These are phyloP conservation scores for Pogonomyrmex californicus DNA, from an alignment of 1,140 invertebrate species.

Conservation along the genomic window DNA sequence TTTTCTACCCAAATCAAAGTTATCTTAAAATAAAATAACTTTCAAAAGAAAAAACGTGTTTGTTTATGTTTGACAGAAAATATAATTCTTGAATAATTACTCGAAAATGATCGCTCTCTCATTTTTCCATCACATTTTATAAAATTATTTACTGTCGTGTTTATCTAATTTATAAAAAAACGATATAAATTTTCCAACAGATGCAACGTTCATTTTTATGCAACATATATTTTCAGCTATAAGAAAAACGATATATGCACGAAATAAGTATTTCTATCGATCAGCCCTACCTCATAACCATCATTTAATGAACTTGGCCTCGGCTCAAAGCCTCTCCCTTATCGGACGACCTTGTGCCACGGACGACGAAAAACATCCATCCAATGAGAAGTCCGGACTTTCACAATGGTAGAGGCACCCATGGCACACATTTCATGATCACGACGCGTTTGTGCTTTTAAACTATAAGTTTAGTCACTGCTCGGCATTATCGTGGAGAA, in stretches of 20 bases:
- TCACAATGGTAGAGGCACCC: slow-evolving; percentile 46
- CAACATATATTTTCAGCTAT: not conserved
- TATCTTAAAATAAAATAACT: not conserved
- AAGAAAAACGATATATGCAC: not conserved
- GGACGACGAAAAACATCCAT: slow-evolving; percentile 47
- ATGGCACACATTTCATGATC: slow-evolving; percentile 18
- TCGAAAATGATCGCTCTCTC: not conserved
- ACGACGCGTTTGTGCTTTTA: slow-evolving; percentile 5
- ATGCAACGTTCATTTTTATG: not conserved
- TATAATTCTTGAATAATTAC: not conserved
- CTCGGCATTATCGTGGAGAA: slow-evolving; percentile 13
- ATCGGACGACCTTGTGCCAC: slow-evolving; percentile 66
- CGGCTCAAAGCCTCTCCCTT: not conserved
- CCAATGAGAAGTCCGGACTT: slow-evolving; percentile 66
- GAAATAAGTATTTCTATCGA: slow-evolving; percentile 8
- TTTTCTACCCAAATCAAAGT: not conserved
- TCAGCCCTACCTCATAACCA: slow-evolving; percentile 10
- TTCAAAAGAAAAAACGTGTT: not conserved
- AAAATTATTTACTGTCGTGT: not conserved
- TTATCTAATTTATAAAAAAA: not conserved
- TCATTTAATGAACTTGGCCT: slow-evolving; percentile 26
- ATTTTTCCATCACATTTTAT: not conserved
- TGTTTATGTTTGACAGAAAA: not conserved
- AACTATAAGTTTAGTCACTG: slow-evolving; percentile 11
- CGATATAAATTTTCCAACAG: not conserved